Evolutionary conservation across 2,888 invertebrate species (phyloP), one percentile per base, ranked within the genome.

Genomic region (Deilephila elpenor): DNA sequence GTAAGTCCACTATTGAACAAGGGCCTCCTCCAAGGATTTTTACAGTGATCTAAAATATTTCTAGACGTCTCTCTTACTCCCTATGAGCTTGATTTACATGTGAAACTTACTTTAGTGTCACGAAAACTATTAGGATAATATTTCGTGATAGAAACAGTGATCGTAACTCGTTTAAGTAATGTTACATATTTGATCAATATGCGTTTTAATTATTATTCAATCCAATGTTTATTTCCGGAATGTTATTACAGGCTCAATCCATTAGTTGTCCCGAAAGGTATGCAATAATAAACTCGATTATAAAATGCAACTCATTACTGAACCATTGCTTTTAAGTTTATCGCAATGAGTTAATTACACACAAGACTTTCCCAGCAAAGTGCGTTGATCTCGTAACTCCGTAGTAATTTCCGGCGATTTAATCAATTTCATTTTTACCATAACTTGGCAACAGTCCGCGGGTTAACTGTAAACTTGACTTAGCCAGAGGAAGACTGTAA

Each of bases 401-500:
- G 67, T 72, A 62, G 78, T 80, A 77, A 78, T 81, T 79, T 82
- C 78, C 84, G 80, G 80, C 82, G 82, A 82, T 84, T 84, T 83
- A 87, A 83, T 81, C 87, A 87, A 87, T 86, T 87, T 84, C 84
- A 84, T 86, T 85, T 84, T 85, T 87, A 82, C 85, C 88, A 90
- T 91, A 90, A 88, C 88, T 87, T 85, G 83, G 88, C 86, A 90
- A 89, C 87, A 85, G 83, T 80, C 83, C 78, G 80, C 80, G 78
- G 80, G 78, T 74, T 94, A 94, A 93, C 93, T 88, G 94, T 94
- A 91, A 90, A 91, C 87, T 86, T 84, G 88, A 86, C 86, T 91
- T 88, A 87, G 88, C 85, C 84, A 80, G 87, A 85, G 81, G 88
- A 84, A 78, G 81, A 85, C 83, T 83, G 88, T 90, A 93, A 94